These are phyloP conservation scores for Chamaetylas fuelleborni DNA, from an alignment of 2,113 vertebrate species.

Conservation along the genomic window DNA sequence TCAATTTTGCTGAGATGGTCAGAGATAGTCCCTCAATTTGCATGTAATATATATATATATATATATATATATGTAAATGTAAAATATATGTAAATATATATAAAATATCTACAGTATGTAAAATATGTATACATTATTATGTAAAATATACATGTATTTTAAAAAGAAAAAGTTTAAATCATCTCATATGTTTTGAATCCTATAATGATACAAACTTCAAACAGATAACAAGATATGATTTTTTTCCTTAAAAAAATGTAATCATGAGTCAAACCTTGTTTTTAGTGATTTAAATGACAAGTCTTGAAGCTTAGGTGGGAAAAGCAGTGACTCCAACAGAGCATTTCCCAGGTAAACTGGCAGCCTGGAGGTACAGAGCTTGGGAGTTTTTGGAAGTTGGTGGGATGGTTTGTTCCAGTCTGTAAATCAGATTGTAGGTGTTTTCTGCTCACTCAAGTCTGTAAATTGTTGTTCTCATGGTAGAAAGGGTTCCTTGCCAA, in stretches of 20 bases:
- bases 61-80: not conserved
- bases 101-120: not conserved
- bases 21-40: slow-evolving; percentile 15
- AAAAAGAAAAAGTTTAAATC: not conserved
- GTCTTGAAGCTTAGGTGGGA: not conserved
- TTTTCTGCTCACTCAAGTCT: not conserved
- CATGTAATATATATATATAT: not conserved
- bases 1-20: slow-evolving; percentile 40
- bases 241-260: not conserved
- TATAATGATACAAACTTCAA: not conserved
- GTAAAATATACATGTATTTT: not conserved
- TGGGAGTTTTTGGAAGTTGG: not conserved
- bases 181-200: not conserved
- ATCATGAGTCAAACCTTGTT: not conserved
- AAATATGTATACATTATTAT: not conserved
- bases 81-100: not conserved
- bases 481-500: not conserved
- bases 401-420: not conserved
- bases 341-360: not conserved
- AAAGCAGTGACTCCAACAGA: not conserved
- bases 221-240: not conserved
- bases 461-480: not conserved
- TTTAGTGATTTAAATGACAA: not conserved
- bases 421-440: fast-evolving
- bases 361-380: not conserved